These are phyloP conservation scores for Lacerta bilineata DNA, from an alignment of 2,797 vertebrate species.

Conservation along the genomic window DNA sequence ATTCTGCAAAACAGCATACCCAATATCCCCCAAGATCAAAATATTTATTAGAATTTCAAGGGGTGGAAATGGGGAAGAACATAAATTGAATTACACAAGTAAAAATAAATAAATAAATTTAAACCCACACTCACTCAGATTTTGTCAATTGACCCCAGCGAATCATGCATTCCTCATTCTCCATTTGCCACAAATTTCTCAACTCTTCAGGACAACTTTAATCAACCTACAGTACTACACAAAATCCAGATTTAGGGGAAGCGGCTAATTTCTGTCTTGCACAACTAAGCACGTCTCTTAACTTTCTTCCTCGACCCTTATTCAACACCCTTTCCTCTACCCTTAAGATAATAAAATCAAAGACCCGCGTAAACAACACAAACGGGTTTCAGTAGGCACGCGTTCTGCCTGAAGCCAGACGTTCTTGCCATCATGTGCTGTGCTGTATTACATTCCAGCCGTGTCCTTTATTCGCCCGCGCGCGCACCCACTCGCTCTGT, in stretches of 20 bases:
- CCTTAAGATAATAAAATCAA: neutral
- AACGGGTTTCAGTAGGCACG: neutral
- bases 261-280: neutral
- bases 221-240: no score
- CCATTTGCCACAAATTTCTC: neutral
- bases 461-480: neutral
- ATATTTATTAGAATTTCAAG: constrained; percentile 6
- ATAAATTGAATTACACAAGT: neutral
- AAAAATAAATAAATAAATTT: neutral
- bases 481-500: neutral
- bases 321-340: neutral
- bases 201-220: neutral
- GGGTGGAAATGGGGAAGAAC: neutral
- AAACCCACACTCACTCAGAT: neutral
- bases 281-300: neutral
- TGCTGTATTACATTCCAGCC: neutral
- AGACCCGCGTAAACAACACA: neutral
- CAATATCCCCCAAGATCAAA: neutral
- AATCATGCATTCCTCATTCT: neutral
- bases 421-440: no score
- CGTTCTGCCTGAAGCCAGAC: neutral
- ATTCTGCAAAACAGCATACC: no score
- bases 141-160: neutral
- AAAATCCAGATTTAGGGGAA: neutral
- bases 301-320: neutral